Evolutionary conservation across 2,888 invertebrate genomes (phyloP), one percentile per base, ranked within the genome.

Genomic region (Pristionchus mayeri): DNA sequence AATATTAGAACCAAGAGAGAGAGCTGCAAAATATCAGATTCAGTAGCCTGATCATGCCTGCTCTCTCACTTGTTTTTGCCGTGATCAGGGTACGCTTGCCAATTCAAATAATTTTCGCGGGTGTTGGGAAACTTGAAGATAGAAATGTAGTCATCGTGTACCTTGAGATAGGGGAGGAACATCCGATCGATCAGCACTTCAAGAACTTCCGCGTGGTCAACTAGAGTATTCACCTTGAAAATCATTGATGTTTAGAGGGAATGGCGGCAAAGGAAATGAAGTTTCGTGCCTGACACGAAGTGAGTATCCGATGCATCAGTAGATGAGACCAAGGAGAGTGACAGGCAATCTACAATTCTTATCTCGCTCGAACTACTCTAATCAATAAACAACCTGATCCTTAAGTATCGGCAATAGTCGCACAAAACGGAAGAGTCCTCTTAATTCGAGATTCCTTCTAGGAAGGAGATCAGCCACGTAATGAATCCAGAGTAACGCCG

Each of bases 251-350:
- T n/a, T n/a, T n/a, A n/a, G n/a, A n/a, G n/a, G n/a, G n/a, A n/a
- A n/a, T n/a, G n/a, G n/a, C n/a, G n/a, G n/a, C n/a, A n/a, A n/a
- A n/a, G n/a, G n/a, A n/a, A n/a, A n/a, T n/a, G n/a, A n/a, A n/a
- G n/a, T n/a, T n/a, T n/a, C n/a, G n/a, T n/a, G n/a, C 71, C 71
- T 78, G 76, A 2, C 60, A 57, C 18, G 84, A 75, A n/a, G 84
- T 75, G 50, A 88, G 75, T 16, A 88, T 57, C 3, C 86, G 86
- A 34, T 86, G 86, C n/a, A 75, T 79, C 16, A 88, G 44, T 16
- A 88, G 63, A 60, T 88, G 88, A 11, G 82, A 79, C 88, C 88
- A 88, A 1, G 85, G 87, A 7, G 86, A 86, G 21, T 87, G 84
- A 48, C 78, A 79, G 1, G 82, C 79, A 18, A 85, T 76, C 88